These are phyloP conservation scores for pig (Sus scrofa) DNA, from an alignment of 2,113 vertebrate genomes.

Conservation along the genomic window DNA sequence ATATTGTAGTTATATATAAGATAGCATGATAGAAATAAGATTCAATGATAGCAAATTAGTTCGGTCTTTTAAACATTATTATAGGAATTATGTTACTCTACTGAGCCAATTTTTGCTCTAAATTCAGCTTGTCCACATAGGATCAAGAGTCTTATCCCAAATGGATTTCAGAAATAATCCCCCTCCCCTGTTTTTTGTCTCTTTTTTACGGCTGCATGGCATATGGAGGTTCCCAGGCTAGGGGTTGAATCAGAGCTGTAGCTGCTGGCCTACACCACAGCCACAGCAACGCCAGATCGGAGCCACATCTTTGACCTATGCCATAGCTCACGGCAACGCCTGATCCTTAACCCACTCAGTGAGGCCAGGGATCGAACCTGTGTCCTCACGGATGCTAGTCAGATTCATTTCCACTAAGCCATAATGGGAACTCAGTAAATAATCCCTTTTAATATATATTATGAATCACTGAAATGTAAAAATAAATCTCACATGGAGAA, in stretches of 20 bases:
- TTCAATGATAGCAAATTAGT: constrained; percentile 41
- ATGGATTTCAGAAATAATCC: constrained; percentile 47
- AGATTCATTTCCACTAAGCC: too few species aligned
- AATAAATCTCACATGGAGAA: constrained; percentile 13
- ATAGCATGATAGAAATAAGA: constrained; percentile 32
- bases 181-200: background rate
- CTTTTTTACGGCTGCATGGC: too few species aligned
- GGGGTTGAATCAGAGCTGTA: too few species aligned
- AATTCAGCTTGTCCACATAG: background rate
- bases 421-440: constrained; percentile 18
- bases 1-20: constrained; percentile 1
- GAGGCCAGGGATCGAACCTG: too few species aligned
- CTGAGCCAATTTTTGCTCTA: constrained; percentile 33
- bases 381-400: too few species aligned
- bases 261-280: too few species aligned
- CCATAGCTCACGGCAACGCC: too few species aligned
- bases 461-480: constrained; percentile 3
- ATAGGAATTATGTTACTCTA: constrained; percentile 32
- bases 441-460: constrained; percentile 12
- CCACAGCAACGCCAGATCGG: too few species aligned
- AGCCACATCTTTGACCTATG: too few species aligned
- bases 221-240: too few species aligned
- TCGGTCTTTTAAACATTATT: constrained; percentile 54
- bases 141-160: constrained; percentile 46
- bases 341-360: too few species aligned